Evolutionary conservation across 1,140 invertebrate species (phyloP), one percentile per base, ranked within the genome.

Genomic region (Pogonomyrmex californicus): DNA sequence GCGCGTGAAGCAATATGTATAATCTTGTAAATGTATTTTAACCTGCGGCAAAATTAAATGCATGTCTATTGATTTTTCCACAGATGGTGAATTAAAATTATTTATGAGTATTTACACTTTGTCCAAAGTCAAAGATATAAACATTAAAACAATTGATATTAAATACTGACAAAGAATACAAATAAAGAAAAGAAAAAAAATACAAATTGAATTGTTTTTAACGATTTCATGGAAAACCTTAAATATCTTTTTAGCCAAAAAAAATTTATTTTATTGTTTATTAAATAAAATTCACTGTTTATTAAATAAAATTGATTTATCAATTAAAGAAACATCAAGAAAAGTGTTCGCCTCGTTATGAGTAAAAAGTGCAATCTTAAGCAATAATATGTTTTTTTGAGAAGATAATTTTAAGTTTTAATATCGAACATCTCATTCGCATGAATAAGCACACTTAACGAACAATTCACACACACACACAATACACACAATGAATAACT

Each of bases 1-100:
- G 6, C 49, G 38, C 17, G 54, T 33, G 14, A 71, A 12, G 17
- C 33, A 17, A 68, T 54, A 44, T n/a, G 33, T 23, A 49, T 66
- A 75, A 83, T 83, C 41, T 75, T 75, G 54, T 54, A 60, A 60
- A 75, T 73, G 30, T 66, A 73, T 58, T 73, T 62, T 75, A 33
- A 73, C n/a, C 33, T 33, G 41, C 68, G 41, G 41, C 68, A 73
- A 38, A 60, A 73, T 36, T 36, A 0, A 47, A 30, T 1, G 23
- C n/a, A 10, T 62, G 49, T 62, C 58, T 49, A 68, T n/a, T 6
- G 14, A n/a, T 5, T 81, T 79, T 68, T 66, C 56, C 49, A 79
- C 23, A 10, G 33, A 60, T 36, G 38, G 9, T 36, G 49, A 81
- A 81, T 70, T 70, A 68, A 81, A 14, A 10, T 56, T 47, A 60